Percentiles rank a stretch among this genome's conserved stretches.
These are phyloP conservation scores for Drosophila yooni DNA, from an alignment of 2,888 invertebrate species.

Conservation along the genomic window DNA sequence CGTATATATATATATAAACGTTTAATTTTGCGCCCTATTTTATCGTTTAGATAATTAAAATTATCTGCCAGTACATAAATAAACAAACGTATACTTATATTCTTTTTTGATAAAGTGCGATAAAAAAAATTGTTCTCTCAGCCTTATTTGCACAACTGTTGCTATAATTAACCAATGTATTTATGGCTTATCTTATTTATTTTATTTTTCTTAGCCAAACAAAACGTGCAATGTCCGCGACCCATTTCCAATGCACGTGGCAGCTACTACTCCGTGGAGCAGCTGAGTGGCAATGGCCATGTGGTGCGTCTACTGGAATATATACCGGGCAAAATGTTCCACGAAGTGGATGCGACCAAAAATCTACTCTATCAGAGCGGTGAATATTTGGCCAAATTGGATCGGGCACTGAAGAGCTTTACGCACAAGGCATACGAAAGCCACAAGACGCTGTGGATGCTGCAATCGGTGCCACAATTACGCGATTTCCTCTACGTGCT, in stretches of 20 bases:
- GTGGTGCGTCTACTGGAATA: slow-evolving; percentile 91
- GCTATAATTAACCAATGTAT: neutral
- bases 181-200: neutral
- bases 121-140: no score
- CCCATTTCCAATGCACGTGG: slow-evolving; percentile 90
- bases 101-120: neutral
- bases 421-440: slow-evolving; percentile 89
- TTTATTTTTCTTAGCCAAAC: slow-evolving; percentile 85
- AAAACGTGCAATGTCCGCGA: slow-evolving; percentile 88
- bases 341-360: slow-evolving; percentile 87
- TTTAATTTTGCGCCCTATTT: neutral
- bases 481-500: slow-evolving; percentile 90
- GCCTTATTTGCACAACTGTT: slow-evolving; percentile 20
- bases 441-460: slow-evolving; percentile 91
- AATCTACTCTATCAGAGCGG: slow-evolving; percentile 90
- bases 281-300: slow-evolving; percentile 86
- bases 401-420: slow-evolving; percentile 89
- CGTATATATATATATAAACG: no score
- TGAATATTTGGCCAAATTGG: slow-evolving; percentile 89
- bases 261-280: slow-evolving; percentile 87
- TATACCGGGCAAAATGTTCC: slow-evolving; percentile 90
- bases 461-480: slow-evolving; percentile 89
- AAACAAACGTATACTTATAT: neutral
- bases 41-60: neutral
- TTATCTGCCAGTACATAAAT: neutral